Base-by-base conservation (phyloP, 2,113 vertebrate species). In the Candoia aspera region DNA sequence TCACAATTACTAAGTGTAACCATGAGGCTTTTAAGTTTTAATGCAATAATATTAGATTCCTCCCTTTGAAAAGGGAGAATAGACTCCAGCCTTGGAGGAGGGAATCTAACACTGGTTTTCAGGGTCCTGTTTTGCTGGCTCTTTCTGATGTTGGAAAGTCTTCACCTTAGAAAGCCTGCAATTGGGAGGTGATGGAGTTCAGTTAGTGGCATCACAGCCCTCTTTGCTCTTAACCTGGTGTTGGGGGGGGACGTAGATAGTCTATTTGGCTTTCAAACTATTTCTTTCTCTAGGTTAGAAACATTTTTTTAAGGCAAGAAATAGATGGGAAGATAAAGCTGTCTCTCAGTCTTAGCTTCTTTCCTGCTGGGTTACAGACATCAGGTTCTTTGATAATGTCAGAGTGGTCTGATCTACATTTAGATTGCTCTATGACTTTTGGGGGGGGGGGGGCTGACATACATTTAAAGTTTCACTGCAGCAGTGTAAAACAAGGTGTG, bases 401-500 rank as follows among this genome's bases (percentile, higher is more conserved):
- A 79, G 73, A 79, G 73, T 79, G 33, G 33, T 42, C 73, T 79
- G 73, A 79, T 79, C 73, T 79, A 42, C 73, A 79, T 79, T 79
- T 79, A 79, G 73, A 79, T 79, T 79, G 73, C 73, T 79, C 73
- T 79, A 79, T 79, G 33, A 42, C 73, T 21, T 79, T 79, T 53
- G n/a, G n/a, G n/a, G n/a, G n/a, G n/a, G n/a, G n/a, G n/a, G n/a
- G 42, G 94, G 11, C 88, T 96, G 92, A 93, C 64, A 95, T 24
- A 53, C 84, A 83, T 58, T 46, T 60, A 23, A 87, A 94, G 21
- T 94, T 94, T 92, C 86, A 92, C 95, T 95, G 93, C 95, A 95
- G 92, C 92, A 94, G 91, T 94, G 94, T 93, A 95, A 95, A 96
- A 92, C 96, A 96, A 91, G 92, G 93, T 96, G 94, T 96, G 90